Evolutionary conservation across 2,888 invertebrate genomes (phyloP), one percentile per base, ranked within the genome.

Genomic region (Mayetiola destructor): DNA sequence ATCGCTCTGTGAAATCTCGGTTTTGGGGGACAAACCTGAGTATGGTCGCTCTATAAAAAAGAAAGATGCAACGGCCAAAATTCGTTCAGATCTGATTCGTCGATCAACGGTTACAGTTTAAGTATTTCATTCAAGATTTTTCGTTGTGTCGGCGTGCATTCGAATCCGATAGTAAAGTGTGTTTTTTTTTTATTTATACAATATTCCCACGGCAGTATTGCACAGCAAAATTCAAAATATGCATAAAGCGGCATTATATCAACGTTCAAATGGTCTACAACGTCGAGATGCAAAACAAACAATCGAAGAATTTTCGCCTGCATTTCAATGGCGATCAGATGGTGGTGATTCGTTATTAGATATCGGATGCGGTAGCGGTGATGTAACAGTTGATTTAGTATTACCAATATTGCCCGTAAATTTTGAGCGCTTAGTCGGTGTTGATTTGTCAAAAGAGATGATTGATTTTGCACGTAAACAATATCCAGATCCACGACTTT

Each of bases 351-450:
- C 69, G n/a, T 67, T 82, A 36, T 64, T 84, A 58, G 88, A 88
- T 64, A 76, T 88, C 37, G 88, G 88, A 1, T 84, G 82, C 60
- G 88, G 86, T 0, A 81, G 84, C 36, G 86, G 87, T 0, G 78
- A 80, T 63, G 81, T 86, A 12, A 79, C 81, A 0, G 75, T 77
- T 57, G 77, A 80, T n/a, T 70, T 80, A 30, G 69, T 89, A 58
- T 71, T 80, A 60, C 80, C 81, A 0, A 72, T 76, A 59, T 65
- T 88, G 56, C 81, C 85, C 0, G 63, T 66, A 1, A 72, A 73
- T n/a, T 77, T 76, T 56, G 68, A 67, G 1, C 69, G 70, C 57
- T 63, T 84, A 3, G 67, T 80, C 54, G 88, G 84, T 2, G 77
- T 79, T 8, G 89, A 89, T 65, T 73, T 85, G 42, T 86, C 85